phyloP scores from a whole-genome alignment of 2,797 vertebrate species.

The Betta splendens region DNA sequence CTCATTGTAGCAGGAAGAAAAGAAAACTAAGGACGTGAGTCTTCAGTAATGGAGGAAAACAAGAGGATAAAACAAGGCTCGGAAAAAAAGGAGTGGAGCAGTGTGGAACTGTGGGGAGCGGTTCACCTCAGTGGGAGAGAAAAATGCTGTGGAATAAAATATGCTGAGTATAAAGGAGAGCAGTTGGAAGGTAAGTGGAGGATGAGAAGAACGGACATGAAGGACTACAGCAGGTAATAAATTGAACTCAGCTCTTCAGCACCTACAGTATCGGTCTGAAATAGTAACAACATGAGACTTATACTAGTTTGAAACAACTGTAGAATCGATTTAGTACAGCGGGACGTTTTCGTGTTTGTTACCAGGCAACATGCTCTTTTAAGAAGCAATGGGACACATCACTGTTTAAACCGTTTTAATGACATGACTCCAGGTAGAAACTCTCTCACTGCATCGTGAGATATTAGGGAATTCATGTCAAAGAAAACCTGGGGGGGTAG shows the following conservation, averaged over 20 bases:
- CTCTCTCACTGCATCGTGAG: not conserved
- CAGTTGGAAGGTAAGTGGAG: slow-evolving; percentile 34
- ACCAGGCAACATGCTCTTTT: slow-evolving; percentile 33
- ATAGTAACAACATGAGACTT: not conserved
- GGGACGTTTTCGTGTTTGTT: slow-evolving; percentile 15
- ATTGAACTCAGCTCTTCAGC: slow-evolving; percentile 19
- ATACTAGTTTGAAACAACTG: not conserved
- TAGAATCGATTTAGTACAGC: not conserved
- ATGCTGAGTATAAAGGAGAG: slow-evolving; percentile 36
- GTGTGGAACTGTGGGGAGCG: slow-evolving; percentile 24
- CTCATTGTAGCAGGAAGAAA: slow-evolving; percentile 12
- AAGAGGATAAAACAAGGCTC: slow-evolving; percentile 33
- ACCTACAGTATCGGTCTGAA: not conserved
- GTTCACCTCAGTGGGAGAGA: slow-evolving; percentile 27
- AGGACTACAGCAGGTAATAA: slow-evolving; percentile 29
- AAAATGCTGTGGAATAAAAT: slow-evolving; percentile 40
- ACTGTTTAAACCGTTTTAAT: slow-evolving; percentile 21
- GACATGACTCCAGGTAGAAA: slow-evolving; percentile 11
- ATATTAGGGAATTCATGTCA: slow-evolving; percentile 10
- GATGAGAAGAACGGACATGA: slow-evolving; percentile 3
- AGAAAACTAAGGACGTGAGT: slow-evolving; percentile 30
- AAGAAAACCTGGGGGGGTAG: not conserved
- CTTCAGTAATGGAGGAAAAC: slow-evolving; percentile 38
- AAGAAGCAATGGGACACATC: slow-evolving; percentile 5
- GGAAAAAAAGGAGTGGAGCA: slow-evolving; percentile 27